Conservation (phyloP, 1,140 invertebrate genomes). For the Hydropsyche tenuis region DNA sequence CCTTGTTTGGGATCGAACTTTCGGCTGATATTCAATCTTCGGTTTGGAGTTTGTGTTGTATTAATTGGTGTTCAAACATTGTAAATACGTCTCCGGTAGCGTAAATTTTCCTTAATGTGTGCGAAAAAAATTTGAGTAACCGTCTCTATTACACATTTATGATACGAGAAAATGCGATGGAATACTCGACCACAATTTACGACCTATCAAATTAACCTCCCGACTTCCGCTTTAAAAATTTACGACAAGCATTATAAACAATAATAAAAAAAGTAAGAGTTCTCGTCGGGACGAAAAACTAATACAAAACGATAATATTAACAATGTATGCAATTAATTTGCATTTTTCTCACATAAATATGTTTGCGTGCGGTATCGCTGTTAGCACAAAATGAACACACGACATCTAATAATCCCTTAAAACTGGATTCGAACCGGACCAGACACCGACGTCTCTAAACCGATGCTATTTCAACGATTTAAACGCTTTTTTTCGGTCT, state of each 20-base stretch:
- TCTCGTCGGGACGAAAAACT: not conserved
- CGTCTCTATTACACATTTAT: slow-evolving; percentile 1
- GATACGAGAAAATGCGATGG: not conserved
- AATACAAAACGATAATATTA: not conserved
- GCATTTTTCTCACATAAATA: slow-evolving; percentile 40
- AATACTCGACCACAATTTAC: not conserved
- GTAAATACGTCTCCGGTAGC: too few species aligned
- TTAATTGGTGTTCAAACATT: too few species aligned
- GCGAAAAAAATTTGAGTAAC: too few species aligned
- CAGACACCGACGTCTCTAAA: slow-evolving; percentile 33
- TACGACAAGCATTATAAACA: not conserved
- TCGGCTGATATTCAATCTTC: too few species aligned
- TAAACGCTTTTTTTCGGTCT: slow-evolving; percentile 4
- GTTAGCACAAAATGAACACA: slow-evolving; percentile 23
- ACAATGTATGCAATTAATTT: slow-evolving; percentile 35
- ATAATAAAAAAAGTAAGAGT: too few species aligned
- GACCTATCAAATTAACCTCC: slow-evolving; percentile 7
- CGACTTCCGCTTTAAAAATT: not conserved
- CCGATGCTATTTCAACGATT: not conserved
- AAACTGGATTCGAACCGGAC: slow-evolving; percentile 26
- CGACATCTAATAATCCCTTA: slow-evolving; percentile 34
- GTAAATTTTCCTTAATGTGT: too few species aligned
- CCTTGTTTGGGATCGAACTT: too few species aligned
- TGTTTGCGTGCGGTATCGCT: slow-evolving; percentile 19
- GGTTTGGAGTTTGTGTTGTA: too few species aligned